Percentiles rank a stretch among this genome's conserved stretches.
Conservation (phyloP, 2,888 invertebrate genomes). For the Sussaba pulchella region DNA sequence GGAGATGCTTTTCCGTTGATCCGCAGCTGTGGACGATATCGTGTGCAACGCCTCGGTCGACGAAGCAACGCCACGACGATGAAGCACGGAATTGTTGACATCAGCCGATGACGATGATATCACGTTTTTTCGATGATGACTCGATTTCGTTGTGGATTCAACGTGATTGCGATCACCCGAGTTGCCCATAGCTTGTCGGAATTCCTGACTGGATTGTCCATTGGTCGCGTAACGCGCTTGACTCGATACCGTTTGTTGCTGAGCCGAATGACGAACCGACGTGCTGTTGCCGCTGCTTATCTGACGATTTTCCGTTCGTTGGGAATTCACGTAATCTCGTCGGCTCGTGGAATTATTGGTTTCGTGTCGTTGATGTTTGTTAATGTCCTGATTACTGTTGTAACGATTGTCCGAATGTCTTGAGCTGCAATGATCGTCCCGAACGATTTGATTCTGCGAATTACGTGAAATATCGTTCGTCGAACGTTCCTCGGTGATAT, state of each 20-base stretch:
- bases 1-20: conserved; percentile 92
- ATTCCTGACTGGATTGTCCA: conserved; percentile 85
- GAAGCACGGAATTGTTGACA: conserved; percentile 91
- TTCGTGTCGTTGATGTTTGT: conserved; percentile 62
- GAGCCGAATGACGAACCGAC: conserved; percentile 77
- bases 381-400: conserved; percentile 64
- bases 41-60: conserved; percentile 91
- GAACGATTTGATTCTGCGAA: conserved; percentile 50
- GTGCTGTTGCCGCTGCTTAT: conserved; percentile 58
- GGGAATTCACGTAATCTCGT: conserved; percentile 78
- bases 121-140: conserved; percentile 90
- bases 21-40: conserved; percentile 89
- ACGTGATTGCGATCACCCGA: conserved; percentile 65
- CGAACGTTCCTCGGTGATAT: conserved; percentile 69
- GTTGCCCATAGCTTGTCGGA: conserved; percentile 85
- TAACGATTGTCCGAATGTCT: conserved; percentile 70
- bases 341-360: conserved; percentile 58
- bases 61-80: conserved; percentile 89
- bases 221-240: conserved; percentile 81
- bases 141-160: conserved; percentile 72
- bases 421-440: conserved; percentile 62
- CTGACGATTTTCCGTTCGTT: conserved; percentile 73
- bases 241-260: conserved; percentile 83
- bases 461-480: conserved; percentile 60
- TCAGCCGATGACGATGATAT: conserved; percentile 90